Evolutionary conservation across 2,888 invertebrate genomes (phyloP), one percentile per base, ranked within the genome.

Genomic region (Prenolepis imparis): DNA sequence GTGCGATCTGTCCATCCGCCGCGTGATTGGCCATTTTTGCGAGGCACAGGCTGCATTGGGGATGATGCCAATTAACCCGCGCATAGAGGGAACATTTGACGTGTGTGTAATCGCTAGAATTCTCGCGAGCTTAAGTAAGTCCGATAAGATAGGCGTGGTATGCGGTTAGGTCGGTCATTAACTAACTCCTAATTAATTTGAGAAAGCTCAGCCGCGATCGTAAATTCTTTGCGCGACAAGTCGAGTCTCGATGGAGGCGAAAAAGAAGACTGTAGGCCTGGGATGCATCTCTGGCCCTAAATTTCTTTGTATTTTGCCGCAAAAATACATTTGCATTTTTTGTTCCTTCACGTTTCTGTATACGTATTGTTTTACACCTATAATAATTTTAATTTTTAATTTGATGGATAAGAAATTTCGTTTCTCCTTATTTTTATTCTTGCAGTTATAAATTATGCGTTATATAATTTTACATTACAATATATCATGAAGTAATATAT

Each of bases 31-130:
- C 9, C 39, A 59, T 41, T 80, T 59, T 72, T 72, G 41, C 57
- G 9, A 57, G 9, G 1, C 68, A n/a, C n/a, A 55, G 55, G 57
- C 70, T n/a, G n/a, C 61, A 32, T 57, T 28, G 55, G n/a, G 67
- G 68, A 21, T 57, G 68, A 57, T 41, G 77, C 78, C 78, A 80
- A 80, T 80, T 80, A 80, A 80, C 78, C 44, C 57, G 70, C 78
- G 2, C 55, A 24, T 72, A n/a, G 48, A 32, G 55, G 32, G 32
- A n/a, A 41, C 72, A 41, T 80, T 80, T 80, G 78, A 70, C 78
- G 72, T 72, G 44, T 44, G 59, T 28, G 36, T 80, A 72, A 80
- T 80, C 78, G 78, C 78, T 59, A 72, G 78, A 80, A 80, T 72
- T 80, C 72, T 80, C 72, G 72, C 78, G 72, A 70, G 59, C 78